Evolutionary conservation across 2,113 vertebrate species (phyloP).

Genomic region (Coryphaenoides rupestris): DNA sequence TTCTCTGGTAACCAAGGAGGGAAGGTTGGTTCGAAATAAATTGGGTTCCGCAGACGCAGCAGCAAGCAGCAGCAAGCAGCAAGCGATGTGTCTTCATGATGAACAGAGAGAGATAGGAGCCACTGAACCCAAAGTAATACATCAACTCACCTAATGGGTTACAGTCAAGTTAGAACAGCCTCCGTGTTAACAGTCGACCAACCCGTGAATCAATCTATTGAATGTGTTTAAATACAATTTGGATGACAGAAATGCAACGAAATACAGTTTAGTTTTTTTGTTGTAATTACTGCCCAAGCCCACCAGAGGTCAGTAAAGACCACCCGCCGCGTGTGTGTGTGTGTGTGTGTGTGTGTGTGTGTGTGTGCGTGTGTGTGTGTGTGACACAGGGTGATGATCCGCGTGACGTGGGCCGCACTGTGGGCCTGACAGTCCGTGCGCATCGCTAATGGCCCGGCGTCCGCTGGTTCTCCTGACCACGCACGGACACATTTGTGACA

Average conservation of each 20-base stretch:
- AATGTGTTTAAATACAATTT: background rate
- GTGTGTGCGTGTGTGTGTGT: constrained; percentile 6
- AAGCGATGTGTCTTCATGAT: background rate
- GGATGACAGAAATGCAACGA: too few species aligned
- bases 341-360: background rate
- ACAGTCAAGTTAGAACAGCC: background rate
- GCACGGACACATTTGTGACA: too few species aligned
- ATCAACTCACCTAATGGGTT: background rate
- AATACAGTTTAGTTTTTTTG: too few species aligned
- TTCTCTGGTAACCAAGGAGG: background rate
- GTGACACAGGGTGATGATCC: constrained; percentile 29
- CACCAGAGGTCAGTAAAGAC: too few species aligned
- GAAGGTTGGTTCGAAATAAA: too few species aligned
- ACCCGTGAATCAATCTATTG: background rate
- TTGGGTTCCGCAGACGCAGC: too few species aligned
- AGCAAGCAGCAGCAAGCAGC: too few species aligned
- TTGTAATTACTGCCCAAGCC: too few species aligned
- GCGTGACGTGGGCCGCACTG: background rate
- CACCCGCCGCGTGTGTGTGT: background rate
- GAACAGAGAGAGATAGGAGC: background rate
- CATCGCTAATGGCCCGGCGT: too few species aligned
- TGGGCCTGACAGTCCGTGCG: constrained; percentile 11
- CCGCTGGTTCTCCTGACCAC: too few species aligned
- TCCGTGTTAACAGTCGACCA: background rate
- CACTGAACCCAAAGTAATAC: too few species aligned